Base-by-base conservation (phyloP, 2,113 vertebrate species). In the Cavia aperea region DNA sequence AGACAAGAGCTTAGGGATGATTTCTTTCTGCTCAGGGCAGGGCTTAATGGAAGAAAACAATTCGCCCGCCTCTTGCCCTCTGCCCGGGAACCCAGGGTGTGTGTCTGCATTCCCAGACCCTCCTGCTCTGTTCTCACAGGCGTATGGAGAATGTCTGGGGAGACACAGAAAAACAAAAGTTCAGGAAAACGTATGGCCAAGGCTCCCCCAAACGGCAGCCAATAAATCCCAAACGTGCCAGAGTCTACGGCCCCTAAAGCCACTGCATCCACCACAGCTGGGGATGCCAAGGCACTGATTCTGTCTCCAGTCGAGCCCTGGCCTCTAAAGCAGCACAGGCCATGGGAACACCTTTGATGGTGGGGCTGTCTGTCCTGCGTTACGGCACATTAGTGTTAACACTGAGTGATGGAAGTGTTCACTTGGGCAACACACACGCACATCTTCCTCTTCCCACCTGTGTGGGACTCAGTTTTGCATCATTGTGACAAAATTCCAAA, bases 1-100 rank as follows among this genome's bases (percentile, higher is more conserved):
- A 88, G 95, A 85, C 96, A 94, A 56, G 92, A 63, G 95, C 94
- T 95, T 90, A 92, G 92, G 63, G 86, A 68, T 86, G 92, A 94
- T 95, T 96, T 95, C 90, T 95, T 87, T 89, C 78, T 86, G 88
- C 60, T 85, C 72, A 94, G 94, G 60, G 70, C 54, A 88, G 83
- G 43, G 84, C 86, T 94, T 88, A 66, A 86, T 95, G 91, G 89
- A 92, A 90, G 90, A 83, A 91, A 78, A 83, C 46, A 77, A 77
- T 58, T 23, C 78, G 21, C 88, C 62, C 39, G 26, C 65, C 18
- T 68, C 31, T 62, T 36, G n/a, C 72, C n/a, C 58, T 60, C 8
- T 24, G 46, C 58, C 51, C 24, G 23, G 89, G 60, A 93, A 51
- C 66, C 65, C 65, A 24, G 73, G 82, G 78, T 24, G 2, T 19